Evolutionary conservation across 2,888 invertebrate genomes (phyloP), one percentile per base, ranked within the genome.

Genomic region (Germaria angustata): DNA sequence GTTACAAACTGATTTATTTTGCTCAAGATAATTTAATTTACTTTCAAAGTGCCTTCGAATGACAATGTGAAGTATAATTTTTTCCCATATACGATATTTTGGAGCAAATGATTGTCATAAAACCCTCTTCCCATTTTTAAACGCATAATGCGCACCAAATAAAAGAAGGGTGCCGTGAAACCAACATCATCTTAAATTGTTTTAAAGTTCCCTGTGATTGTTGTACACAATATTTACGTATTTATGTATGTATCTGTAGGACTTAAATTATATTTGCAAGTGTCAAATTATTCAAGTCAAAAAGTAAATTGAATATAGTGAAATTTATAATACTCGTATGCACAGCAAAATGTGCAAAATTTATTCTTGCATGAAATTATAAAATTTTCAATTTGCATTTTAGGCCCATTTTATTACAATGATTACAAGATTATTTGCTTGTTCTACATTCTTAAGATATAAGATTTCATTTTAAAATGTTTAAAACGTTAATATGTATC

Each of bases 311-410:
- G 61, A 78, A 71, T 71, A 63, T 59, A 49, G 51, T 9, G n/a
- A 32, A 59, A 46, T 69, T 36, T 63, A 39, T 22, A 61, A 69
- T 61, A 71, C 55, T n/a, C n/a, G n/a, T n/a, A n/a, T n/a, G n/a
- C n/a, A n/a, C n/a, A n/a, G 44, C 46, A 55, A 69, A 53, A 53
- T 53, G 65, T 69, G 9, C 53, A 13, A 69, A 77, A 69, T 36
- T 61, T 51, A 11, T 55, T 78, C 61, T 53, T 61, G 69, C 77
- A 71, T 78, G 61, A 78, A 78, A 78, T 78, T 78, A 44, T 71
- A 71, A 69, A 78, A 63, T 55, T 55, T 71, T 63, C 63, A 78
- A 63, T 78, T 63, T 63, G 17, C 51, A 69, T 69, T 41, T 63
- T 8, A 75, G 8, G 34, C 44, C 24, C 20, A 15, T 36, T 20